phyloP scores from a whole-genome alignment of 2,797 vertebrate species.

The Cyprinodon diabolis region DNA sequence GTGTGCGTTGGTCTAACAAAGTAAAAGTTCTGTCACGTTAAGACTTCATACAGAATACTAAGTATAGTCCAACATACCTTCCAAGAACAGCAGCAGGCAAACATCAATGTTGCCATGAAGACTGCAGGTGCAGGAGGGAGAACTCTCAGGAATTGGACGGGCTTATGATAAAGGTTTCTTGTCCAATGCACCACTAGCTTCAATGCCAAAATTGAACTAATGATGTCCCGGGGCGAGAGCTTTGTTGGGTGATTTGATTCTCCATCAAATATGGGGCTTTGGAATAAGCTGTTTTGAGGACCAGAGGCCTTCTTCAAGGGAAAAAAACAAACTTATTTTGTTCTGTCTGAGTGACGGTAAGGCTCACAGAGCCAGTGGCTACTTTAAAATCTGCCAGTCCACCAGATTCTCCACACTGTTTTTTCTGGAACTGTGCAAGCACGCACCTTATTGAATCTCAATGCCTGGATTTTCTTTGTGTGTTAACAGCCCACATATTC shows the following conservation, averaged over 20 bases:
- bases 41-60: neutral
- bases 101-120: conserved; percentile 3
- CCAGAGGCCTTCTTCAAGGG: conserved; percentile 43
- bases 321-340: conserved; percentile 29
- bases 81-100: neutral
- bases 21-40: neutral
- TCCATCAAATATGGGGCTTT: conserved; percentile 53
- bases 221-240: conserved; percentile 51
- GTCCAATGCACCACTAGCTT: conserved; percentile 38
- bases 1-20: neutral
- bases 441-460: conserved; percentile 18
- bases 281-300: conserved; percentile 27
- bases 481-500: conserved; percentile 1
- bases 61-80: neutral
- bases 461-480: neutral
- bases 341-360: conserved; percentile 43
- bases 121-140: conserved; percentile 19
- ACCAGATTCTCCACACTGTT: conserved; percentile 18
- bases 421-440: conserved; percentile 15
- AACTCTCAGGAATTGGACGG: conserved; percentile 13
- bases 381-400: conserved; percentile 34
- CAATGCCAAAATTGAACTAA: conserved; percentile 54
- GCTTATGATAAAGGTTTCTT: conserved; percentile 5
- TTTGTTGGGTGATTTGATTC: conserved; percentile 48
- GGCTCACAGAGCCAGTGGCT: conserved; percentile 17